These are phyloP conservation scores for Sparidentex hasta DNA, from an alignment of 2,797 vertebrate genomes.

Conservation along the genomic window DNA sequence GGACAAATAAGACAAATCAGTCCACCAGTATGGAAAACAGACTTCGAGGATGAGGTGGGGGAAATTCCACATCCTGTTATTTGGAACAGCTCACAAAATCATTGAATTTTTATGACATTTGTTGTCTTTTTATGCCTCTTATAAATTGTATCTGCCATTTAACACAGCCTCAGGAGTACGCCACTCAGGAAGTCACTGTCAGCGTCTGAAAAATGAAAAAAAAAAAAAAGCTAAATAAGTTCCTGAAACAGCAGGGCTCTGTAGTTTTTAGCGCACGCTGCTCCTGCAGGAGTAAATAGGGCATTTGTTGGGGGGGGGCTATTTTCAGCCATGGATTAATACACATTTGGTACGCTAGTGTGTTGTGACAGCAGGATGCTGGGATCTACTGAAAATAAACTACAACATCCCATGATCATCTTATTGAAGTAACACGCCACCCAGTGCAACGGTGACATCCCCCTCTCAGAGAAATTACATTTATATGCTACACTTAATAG, in stretches of 20 bases:
- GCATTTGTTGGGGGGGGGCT: conserved; percentile 30
- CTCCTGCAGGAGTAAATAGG: conserved; percentile 23
- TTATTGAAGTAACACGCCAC: conserved; percentile 49
- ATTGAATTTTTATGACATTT: not conserved
- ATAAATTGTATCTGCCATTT: not conserved
- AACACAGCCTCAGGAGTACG: not conserved
- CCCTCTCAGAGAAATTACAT: conserved; percentile 23
- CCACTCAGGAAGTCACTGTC: not conserved
- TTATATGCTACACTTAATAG: conserved; percentile 24
- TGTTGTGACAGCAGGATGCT: conserved; percentile 54
- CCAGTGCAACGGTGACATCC: conserved; percentile 46
- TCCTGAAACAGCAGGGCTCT: not conserved
- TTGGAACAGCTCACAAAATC: not conserved
- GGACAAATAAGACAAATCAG: conserved; percentile 4
- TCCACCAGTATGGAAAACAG: not conserved
- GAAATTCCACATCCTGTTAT: not conserved
- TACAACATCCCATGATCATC: conserved; percentile 44
- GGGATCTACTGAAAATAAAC: conserved; percentile 62
- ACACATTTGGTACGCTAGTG: conserved; percentile 45
- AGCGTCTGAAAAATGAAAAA: not conserved
- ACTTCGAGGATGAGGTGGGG: not conserved
- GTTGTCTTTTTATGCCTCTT: not conserved
- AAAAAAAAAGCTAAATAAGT: not conserved
- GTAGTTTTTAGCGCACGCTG: not conserved
- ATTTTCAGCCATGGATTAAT: conserved; percentile 55